Evolutionary conservation across 1,140 invertebrate genomes (phyloP), one percentile per base, ranked within the genome.

Genomic region (Mamestra configurata): DNA sequence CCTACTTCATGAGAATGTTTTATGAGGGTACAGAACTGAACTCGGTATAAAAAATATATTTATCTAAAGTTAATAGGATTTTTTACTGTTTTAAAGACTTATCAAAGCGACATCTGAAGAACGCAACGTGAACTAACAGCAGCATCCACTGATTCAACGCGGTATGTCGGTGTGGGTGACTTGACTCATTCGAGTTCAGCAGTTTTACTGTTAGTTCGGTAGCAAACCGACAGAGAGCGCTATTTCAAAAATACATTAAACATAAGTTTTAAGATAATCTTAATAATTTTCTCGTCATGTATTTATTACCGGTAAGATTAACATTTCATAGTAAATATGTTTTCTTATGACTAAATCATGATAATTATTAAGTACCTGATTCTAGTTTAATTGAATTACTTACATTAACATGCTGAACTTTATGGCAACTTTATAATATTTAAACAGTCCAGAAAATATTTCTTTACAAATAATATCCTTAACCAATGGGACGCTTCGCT

Each of bases 391-490:
- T 8, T 40, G 1, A 7, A 6, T 6, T 20, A 53, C n/a, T 3
- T 6, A 4, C 6, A 13, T 49, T 49, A n/a, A 49, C 15, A n/a
- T 6, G 15, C n/a, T n/a, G 46, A n/a, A 49, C 1, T n/a, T 5
- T n/a, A 13, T n/a, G 11, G 13, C 15, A 49, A n/a, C 4, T 15
- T n/a, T n/a, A n/a, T 3, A 31, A 31, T 5, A 18, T 27, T 15
- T 24, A 13, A 27, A 24, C 11, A 10, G 22, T 4, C 49, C 40
- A n/a, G n/a, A n/a, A n/a, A n/a, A n/a, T n/a, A n/a, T 27, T 46
- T 49, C 40, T 53, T 55, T 6, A 18, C 7, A 55, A 53, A 37
- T 55, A 57, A 72, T 40, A 57, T 75, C 13, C 71, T 13, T 59
- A 57, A 37, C 53, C 51, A 59, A 64, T 64, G 5, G 35, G 15